Evolutionary conservation across 2,113 vertebrate species (phyloP), one percentile per base, ranked within the genome.

Genomic region (Phaethornis superciliosus): DNA sequence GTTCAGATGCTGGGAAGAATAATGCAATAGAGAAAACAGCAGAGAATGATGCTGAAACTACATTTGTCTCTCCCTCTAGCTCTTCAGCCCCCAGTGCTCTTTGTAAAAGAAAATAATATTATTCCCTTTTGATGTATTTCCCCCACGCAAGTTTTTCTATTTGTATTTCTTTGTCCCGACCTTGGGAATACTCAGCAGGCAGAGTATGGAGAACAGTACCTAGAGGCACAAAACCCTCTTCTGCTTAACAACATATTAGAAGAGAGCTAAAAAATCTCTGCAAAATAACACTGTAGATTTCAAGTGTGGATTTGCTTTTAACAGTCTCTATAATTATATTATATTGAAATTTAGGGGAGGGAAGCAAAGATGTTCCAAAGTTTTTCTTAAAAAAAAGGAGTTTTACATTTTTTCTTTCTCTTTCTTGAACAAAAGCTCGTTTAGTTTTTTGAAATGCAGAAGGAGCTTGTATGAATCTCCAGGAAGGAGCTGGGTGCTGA

Each of bases 131-230:
- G 32, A 54, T 54, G 46, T 23, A 9, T 90, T 82, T 80, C 58
- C 33, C 32, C 23, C 42, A 55, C 16, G 30, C 71, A 28, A 23
- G n/a, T 32, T 88, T 92, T 85, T 79, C 63, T 62, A 2, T 54
- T 72, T 74, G 16, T 58, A 35, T 90, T 91, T 94, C 71, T 33
- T 90, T 93, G 49, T 51, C 23, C 11, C 44, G 60, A 85, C 81
- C 71, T 93, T 91, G 95, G 85, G 88, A 77, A 75, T 82, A 35
- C 68, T 83, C 80, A 81, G 71, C 79, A 93, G 85, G 55, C 88
- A 83, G 18, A 47, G 15, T 23, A 46, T 64, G 16, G 9, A 35
- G 67, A 93, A 47, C 55, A 78, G 86, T 19, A 90, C 68, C 82
- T 27, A 42, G 9, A 88, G 49, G 33, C 72, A 82, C 49, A 92